Evolutionary conservation across 2,888 invertebrate genomes (phyloP), one percentile per base, ranked within the genome.

Genomic region (Ellobium chinense): DNA sequence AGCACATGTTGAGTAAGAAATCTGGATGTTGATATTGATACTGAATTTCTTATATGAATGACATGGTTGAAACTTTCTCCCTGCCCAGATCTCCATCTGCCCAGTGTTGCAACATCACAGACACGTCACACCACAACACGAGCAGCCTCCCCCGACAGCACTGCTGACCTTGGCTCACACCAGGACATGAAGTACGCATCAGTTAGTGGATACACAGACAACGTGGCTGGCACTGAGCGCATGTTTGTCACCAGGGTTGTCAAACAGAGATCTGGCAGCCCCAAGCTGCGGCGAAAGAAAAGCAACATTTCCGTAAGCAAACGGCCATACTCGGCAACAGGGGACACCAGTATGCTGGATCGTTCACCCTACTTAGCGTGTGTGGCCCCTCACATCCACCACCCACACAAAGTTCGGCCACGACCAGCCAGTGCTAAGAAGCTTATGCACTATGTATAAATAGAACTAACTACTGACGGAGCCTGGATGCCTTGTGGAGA

Each of bases 251-350:
- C 86, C 39, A 80, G 85, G 39, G 34, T 12, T 0, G 56, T 37
- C 12, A 62, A 39, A 58, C 39, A 60, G 39, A 69, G 66, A 46
- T 66, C 80, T n/a, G 82, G 80, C 14, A 88, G 88, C 70, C 86
- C 89, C 34, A 85, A 87, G 81, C 70, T 78, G 31, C 84, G 84
- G 70, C 84, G 82, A 39, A 85, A 83, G 60, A 80, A 82, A 36
- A 83, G 75, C 29, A 85, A 85, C 72, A 83, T 91, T 36, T 85
- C 88, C 7, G 90, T 91, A 39, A 90, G 89, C 82, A 87, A 85
- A 29, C 86, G 92, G 27, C 92, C 92, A 3, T 91, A 87, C 79
- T 91, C 91, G 2, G 91, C 91, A 21, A 83, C 87, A 29, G 84
- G 83, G 12, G 84, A 85, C 46, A 84, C 86, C 9, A 79, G 78